Conservation (phyloP, 2,888 invertebrate genomes). For the Pseudococcus longispinus region DNA sequence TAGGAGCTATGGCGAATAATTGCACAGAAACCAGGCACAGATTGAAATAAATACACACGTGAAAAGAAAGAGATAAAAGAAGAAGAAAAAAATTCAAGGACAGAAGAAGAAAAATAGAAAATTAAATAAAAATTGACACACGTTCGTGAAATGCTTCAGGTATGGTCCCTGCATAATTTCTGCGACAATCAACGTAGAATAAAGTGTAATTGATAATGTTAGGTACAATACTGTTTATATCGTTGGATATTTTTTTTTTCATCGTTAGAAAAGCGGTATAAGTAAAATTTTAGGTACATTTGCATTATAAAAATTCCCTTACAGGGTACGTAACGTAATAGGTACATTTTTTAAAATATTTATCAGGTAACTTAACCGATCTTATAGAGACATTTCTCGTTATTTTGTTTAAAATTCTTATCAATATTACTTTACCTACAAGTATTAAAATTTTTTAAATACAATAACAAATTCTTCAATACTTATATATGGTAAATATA, state of each 20-base stretch:
- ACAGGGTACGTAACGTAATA: not conserved
- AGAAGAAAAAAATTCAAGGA: not conserved
- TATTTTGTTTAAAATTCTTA: not conserved
- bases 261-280: not conserved
- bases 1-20: not conserved
- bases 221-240: not conserved
- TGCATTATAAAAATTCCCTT: not conserved
- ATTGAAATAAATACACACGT: not conserved
- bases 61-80: not conserved
- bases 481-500: not conserved
- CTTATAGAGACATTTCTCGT: conserved; percentile 21
- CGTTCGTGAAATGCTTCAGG: conserved; percentile 7
- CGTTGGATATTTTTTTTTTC: not conserved
- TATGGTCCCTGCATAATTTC: conserved; percentile 18
- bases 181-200: not conserved
- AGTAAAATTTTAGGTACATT: not conserved
- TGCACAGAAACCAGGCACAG: not conserved
- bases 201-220: not conserved
- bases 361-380: conserved; percentile 36
- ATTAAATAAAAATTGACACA: not conserved
- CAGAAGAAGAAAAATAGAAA: not conserved
- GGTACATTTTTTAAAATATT: not conserved
- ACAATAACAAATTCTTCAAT: not conserved
- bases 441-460: not conserved
- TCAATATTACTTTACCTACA: not conserved